Percentiles rank a stretch among this genome's conserved stretches.
These are phyloP conservation scores for Coptotermes formosanus DNA, from an alignment of 1,140 invertebrate genomes.

Conservation along the genomic window DNA sequence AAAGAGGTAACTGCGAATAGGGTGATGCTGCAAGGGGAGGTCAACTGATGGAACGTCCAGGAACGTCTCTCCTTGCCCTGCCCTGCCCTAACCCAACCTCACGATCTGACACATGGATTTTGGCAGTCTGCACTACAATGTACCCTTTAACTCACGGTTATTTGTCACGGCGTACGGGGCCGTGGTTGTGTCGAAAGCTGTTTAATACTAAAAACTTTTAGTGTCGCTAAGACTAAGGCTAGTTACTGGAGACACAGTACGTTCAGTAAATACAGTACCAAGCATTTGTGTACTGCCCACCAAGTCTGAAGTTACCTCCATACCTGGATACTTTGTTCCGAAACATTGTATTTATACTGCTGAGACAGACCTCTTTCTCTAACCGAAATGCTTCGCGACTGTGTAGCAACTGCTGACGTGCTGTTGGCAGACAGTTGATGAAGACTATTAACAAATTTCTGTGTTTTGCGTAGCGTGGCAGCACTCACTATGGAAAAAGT, in stretches of 20 bases:
- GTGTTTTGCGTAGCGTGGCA: too few relatives aligned
- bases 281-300: too few relatives aligned
- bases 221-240: not conserved
- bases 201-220: not conserved
- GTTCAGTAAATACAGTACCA: not conserved
- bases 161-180: not conserved
- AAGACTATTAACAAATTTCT: too few relatives aligned
- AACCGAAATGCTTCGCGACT: too few relatives aligned
- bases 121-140: not conserved
- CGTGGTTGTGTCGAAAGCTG: not conserved
- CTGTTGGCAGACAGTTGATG: too few relatives aligned
- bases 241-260: not conserved
- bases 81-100: not conserved
- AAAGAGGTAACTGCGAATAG: not conserved
- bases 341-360: too few relatives aligned
- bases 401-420: too few relatives aligned
- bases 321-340: too few relatives aligned
- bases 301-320: too few relatives aligned
- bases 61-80: not conserved
- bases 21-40: not conserved
- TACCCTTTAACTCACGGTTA: not conserved
- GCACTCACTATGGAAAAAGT: too few relatives aligned
- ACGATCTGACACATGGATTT: not conserved
- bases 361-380: too few relatives aligned
- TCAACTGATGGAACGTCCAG: not conserved